Evolutionary conservation across 2,888 invertebrate genomes (phyloP), one percentile per base, ranked within the genome.

Genomic region (Caenorhabditis sulstoni): DNA sequence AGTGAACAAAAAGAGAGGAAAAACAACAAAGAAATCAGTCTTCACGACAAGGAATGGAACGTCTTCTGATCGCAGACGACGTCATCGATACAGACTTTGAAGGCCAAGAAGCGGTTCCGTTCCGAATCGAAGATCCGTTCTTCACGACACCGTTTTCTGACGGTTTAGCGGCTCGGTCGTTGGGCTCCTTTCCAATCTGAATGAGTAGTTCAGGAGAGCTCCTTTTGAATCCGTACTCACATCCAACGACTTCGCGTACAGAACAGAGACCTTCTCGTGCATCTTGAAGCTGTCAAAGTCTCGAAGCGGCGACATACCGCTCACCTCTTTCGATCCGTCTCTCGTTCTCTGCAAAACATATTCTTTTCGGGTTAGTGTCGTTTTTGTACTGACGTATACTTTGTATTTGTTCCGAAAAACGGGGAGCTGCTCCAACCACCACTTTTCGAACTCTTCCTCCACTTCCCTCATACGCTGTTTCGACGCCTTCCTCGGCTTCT

Each of bases 201-300:
- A n/a, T n/a, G n/a, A n/a, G n/a, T n/a, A n/a, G n/a, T n/a, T n/a
- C n/a, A n/a, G n/a, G n/a, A n/a, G n/a, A n/a, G n/a, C n/a, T n/a
- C n/a, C n/a, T n/a, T n/a, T n/a, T n/a, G n/a, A 16, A 3, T 9
- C 16, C 14, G 18, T 8, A 16, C 41, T 22, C 14, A 57, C 57
- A 14, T 57, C 18, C 12, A 71, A 18, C 4, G 71, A 41, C 8
- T 57, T 47, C 1, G 57, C 49, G 47, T 71, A 71, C 23, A 71
- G 3, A 3, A 49, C 14, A n/a, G 52, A 18, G 3, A 71, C 18
- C 20, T 61, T 39, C 8, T 71, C 71, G 39, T 39, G 23, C 4
- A 55, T 16, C 20, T 49, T 35, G 23, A 71, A 14, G 20, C 62
- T 57, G 7, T 29, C 41, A 11, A 9, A 12, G 2, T 64, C 47